Evolutionary conservation across 2,113 vertebrate genomes (phyloP).

Genomic region (Chinchilla lanigera): DNA sequence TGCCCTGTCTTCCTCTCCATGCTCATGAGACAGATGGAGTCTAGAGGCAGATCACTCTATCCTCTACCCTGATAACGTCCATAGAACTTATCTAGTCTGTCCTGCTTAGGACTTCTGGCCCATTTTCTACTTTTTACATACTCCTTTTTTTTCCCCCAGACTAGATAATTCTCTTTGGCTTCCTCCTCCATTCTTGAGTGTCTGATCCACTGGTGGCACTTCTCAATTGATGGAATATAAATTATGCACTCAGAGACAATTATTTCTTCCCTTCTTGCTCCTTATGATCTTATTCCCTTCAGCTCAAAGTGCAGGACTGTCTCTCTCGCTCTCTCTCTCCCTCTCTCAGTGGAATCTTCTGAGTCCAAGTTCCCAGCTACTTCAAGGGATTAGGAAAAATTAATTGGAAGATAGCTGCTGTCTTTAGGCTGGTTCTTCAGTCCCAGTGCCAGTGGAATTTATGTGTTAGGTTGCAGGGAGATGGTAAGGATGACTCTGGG

Average conservation of each 20-base stretch:
- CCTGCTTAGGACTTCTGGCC: background rate
- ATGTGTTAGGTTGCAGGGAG: slow-evolving; percentile 34
- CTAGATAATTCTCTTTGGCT: slow-evolving; percentile 32
- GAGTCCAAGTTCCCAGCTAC: background rate
- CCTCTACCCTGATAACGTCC: background rate
- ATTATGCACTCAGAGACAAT: slow-evolving; percentile 52
- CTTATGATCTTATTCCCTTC: background rate
- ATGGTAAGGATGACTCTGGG: slow-evolving; percentile 45
- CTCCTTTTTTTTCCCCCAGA: background rate
- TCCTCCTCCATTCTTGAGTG: background rate
- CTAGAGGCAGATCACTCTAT: background rate
- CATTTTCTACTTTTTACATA: background rate
- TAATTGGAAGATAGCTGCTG: background rate
- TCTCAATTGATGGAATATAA: slow-evolving; percentile 58
- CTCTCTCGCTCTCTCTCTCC: background rate
- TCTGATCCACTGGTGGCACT: slow-evolving; percentile 10
- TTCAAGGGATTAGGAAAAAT: slow-evolving; percentile 19
- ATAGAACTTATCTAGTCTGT: background rate
- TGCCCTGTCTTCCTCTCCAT: no score
- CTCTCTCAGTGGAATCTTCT: background rate
- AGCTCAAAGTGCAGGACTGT: background rate
- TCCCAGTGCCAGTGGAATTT: background rate
- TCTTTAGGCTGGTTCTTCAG: background rate
- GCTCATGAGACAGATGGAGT: background rate
- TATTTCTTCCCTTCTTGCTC: slow-evolving; percentile 41